Evolutionary conservation across 2,113 vertebrate species (phyloP).

Genomic region (Toxotes chatareus): DNA sequence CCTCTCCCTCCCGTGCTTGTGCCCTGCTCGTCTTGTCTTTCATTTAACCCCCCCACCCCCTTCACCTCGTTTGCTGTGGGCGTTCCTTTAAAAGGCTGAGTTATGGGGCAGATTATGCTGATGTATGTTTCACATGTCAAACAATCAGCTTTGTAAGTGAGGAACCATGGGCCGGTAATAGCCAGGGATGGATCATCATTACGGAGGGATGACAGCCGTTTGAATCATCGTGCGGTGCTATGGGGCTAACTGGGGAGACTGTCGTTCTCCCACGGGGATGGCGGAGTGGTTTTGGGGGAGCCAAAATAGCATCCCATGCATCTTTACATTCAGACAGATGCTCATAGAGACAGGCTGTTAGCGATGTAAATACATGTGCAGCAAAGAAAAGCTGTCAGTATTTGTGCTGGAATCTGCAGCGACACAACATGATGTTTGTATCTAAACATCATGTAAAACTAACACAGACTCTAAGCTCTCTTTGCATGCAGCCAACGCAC

Average conservation of each 20-base stretch:
- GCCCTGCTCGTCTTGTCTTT: constrained; percentile 6
- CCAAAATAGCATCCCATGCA: constrained; percentile 12
- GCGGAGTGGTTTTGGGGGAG: constrained; percentile 45
- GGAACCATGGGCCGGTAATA: constrained; percentile 69
- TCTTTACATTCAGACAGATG: constrained; percentile 32
- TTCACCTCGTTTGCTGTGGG: constrained; percentile 16
- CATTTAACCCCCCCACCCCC: not conserved
- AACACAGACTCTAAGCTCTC: constrained; percentile 36
- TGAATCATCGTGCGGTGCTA: constrained; percentile 55
- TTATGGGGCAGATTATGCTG: constrained; percentile 73
- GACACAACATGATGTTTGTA: constrained; percentile 9
- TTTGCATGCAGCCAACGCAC: constrained; percentile 30
- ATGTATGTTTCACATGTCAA: constrained; percentile 74
- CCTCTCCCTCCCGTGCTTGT: not conserved
- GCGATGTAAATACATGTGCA: constrained; percentile 25
- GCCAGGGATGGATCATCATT: constrained; percentile 78
- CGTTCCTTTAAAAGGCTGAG: constrained; percentile 52
- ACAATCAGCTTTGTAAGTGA: constrained; percentile 73
- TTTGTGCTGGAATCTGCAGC: constrained; percentile 21
- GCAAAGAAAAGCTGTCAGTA: constrained; percentile 17
- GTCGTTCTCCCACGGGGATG: constrained; percentile 30
- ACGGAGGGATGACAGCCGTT: constrained; percentile 70
- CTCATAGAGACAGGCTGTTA: constrained; percentile 31
- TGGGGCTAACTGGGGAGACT: constrained; percentile 46
- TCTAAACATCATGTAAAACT: no score